These are phyloP conservation scores for Cairina moschata DNA, from an alignment of 2,113 vertebrate species.

Conservation along the genomic window DNA sequence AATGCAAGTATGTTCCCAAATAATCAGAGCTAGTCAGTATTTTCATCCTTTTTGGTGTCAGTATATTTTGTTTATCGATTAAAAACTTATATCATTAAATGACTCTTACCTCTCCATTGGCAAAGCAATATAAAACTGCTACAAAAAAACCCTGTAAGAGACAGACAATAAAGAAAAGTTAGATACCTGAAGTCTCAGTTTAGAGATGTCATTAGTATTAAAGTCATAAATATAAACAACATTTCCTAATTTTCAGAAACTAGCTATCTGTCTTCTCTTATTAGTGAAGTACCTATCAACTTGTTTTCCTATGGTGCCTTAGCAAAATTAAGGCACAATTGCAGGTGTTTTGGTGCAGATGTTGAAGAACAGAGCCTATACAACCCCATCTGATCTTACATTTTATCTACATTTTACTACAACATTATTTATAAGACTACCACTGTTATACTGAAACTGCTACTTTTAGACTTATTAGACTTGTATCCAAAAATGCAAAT, in stretches of 20 bases:
- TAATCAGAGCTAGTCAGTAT: neutral
- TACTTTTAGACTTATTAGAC: neutral
- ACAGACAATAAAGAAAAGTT: neutral
- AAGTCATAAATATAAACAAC: neutral
- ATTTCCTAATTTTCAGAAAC: neutral
- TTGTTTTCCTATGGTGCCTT: neutral
- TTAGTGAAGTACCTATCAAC: neutral
- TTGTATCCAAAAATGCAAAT: neutral
- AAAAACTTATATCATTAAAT: neutral
- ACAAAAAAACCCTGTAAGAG: slow-evolving; percentile 88
- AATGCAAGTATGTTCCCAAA: accelerated
- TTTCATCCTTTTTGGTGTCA: neutral
- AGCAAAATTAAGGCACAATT: neutral
- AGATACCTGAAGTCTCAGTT: neutral
- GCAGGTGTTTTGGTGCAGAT: neutral
- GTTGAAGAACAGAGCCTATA: neutral
- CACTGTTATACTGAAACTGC: neutral
- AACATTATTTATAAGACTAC: neutral
- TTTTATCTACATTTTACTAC: neutral
- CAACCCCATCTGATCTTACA: neutral
- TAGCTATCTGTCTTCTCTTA: neutral
- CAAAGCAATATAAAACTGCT: slow-evolving; percentile 93
- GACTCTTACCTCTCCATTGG: slow-evolving; percentile 91
- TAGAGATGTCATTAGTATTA: neutral
- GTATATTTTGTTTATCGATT: neutral